Percentiles rank a stretch among this genome's conserved stretches.
Conservation (phyloP, 53 echinoderm and acorn worm genomes). For the Arbacia lixula region DNA sequence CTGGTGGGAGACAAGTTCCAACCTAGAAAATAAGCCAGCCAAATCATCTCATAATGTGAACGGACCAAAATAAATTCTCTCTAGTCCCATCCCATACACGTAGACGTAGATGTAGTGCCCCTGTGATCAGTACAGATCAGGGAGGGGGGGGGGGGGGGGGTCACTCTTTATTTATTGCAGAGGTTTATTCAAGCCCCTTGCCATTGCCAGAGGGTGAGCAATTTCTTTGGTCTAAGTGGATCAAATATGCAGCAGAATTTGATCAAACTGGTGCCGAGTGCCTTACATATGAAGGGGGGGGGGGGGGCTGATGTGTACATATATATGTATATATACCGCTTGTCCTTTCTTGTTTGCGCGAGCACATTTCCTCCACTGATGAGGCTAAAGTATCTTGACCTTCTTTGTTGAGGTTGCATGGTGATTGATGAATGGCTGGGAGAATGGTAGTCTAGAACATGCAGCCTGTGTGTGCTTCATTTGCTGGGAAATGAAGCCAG, state of each 20-base stretch:
- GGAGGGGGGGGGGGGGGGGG: too few species aligned
- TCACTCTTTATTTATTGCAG: neutral
- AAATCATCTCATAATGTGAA: too few species aligned
- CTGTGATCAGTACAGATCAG: too few species aligned
- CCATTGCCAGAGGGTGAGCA: slow-evolving; percentile 27
- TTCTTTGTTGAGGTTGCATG: neutral
- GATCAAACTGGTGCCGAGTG: slow-evolving; percentile 2
- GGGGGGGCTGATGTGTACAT: too few species aligned
- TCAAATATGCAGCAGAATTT: slow-evolving; percentile 38
- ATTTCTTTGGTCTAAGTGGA: slow-evolving; percentile 36
- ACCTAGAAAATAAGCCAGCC: too few species aligned
- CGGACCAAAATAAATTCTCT: too few species aligned
- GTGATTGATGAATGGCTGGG: neutral
- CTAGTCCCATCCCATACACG: too few species aligned
- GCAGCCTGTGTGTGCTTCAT: neutral
- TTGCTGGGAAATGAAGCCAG: too few species aligned
- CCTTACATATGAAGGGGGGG: neutral
- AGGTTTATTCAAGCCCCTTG: slow-evolving; percentile 3
- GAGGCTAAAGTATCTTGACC: slow-evolving; percentile 9
- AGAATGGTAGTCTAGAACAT: too few species aligned
- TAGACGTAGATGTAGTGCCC: too few species aligned
- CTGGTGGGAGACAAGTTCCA: too few species aligned
- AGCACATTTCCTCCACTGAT: neutral
- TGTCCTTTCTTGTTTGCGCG: neutral
- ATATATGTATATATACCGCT: slow-evolving; percentile 4